Base-by-base conservation (phyloP, 1,140 invertebrate genomes). In the Diachasmimorpha longicaudata region DNA sequence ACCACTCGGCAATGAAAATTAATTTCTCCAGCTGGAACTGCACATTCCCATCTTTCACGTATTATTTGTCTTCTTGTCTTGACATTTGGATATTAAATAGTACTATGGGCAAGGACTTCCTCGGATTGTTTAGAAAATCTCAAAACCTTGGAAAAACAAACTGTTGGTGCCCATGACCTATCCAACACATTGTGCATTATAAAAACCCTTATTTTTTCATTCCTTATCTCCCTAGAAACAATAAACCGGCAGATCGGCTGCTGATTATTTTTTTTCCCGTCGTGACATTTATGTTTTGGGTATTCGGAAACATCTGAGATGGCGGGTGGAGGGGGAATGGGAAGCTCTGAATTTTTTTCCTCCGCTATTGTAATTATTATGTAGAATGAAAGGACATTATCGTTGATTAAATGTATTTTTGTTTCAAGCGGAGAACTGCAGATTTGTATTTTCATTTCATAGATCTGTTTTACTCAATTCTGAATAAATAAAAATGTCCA, bases 81-180 rank as follows among this genome's bases (percentile, higher is more conserved):
- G 11, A 66, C 44, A 73, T 73, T 63, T 66, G 42, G 42, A 37
- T 44, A 16, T 52, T 16, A 8, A 58, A 74, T 75, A 58, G 75
- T 66, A 77, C 75, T 70, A n/a, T 37, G 31, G 37, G 74, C 42
- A 48, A 44, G 66, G 74, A 72, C 71, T 75, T 77, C 71, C 68
- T 68, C 69, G 63, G 70, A 72, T 52, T 80, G 81, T 81, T 83
- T 79, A 74, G 76, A 78, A 82, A 81, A 82, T 83, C 81, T 70
- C 75, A 74, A 75, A 77, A 79, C 77, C 76, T 79, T 79, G 76
- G 72, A 69, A 83, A 84, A 81, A 82, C 78, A 84, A 84, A 84
- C 83, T 36, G 21, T n/a, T 16, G 37, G 19, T 79, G n/a, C 67
- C 69, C 75, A 77, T 84, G 83, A 84, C 83, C 83, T 84, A 85